Evolutionary conservation across 2,888 invertebrate species (phyloP).

Genomic region (Drosophila sordidula): DNA sequence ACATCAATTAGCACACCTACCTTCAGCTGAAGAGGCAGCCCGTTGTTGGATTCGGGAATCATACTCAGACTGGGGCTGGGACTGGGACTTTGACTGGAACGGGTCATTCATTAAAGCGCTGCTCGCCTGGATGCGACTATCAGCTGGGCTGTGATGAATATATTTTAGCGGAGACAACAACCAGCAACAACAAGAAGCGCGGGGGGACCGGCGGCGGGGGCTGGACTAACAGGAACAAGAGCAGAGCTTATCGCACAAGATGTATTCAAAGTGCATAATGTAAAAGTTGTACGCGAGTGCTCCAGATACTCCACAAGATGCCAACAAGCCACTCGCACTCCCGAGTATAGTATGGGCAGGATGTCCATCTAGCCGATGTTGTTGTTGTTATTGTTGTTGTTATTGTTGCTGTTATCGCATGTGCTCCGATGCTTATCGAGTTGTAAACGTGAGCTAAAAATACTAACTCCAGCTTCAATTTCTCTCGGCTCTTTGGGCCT

Average conservation of each 20-base stretch:
- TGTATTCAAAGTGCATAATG: conserved; percentile 78
- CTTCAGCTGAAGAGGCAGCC: conserved; percentile 34
- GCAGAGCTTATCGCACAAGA: conserved; percentile 71
- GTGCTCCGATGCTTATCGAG: conserved; percentile 75
- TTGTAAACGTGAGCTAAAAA: conserved; percentile 77
- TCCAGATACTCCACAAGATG: conserved; percentile 68
- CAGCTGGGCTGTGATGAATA: conserved; percentile 70
- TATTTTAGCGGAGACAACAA: conserved; percentile 72
- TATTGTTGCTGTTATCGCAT: conserved; percentile 67
- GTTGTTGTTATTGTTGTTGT: conserved; percentile 35
- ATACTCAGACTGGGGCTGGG: neutral
- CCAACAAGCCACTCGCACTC: conserved; percentile 34
- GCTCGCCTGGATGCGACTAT: conserved; percentile 53
- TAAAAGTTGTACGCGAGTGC: conserved; percentile 76
- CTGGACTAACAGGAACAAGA: conserved; percentile 47
- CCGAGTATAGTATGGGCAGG: conserved; percentile 1
- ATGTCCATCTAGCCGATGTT: conserved; percentile 8
- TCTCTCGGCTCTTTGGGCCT: conserved; percentile 37
- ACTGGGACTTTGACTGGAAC: conserved; percentile 5
- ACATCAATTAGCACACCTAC: conserved; percentile 77
- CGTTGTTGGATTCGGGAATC: neutral
- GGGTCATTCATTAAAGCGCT: conserved; percentile 73
- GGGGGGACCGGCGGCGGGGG: neutral
- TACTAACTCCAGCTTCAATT: conserved; percentile 52
- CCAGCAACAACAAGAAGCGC: conserved; percentile 26